Percentiles rank a stretch among this genome's conserved stretches.
These are phyloP conservation scores for Unio pictorum DNA, from an alignment of 2,888 invertebrate genomes.

Conservation along the genomic window DNA sequence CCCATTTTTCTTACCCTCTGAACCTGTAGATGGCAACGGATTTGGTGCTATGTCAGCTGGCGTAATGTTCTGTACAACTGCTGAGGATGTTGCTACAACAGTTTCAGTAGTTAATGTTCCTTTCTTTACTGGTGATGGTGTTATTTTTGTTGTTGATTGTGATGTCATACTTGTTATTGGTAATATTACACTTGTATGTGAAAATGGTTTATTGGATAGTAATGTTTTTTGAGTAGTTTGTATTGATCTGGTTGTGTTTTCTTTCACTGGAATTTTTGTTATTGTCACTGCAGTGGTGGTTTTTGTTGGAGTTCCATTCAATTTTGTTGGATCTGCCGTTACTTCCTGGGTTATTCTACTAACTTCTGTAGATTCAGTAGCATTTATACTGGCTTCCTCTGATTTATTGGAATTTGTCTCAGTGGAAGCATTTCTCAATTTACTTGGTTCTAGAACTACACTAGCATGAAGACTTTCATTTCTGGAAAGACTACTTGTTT, in stretches of 20 bases:
- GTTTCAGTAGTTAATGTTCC: slow-evolving; percentile 11
- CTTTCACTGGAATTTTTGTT: not conserved
- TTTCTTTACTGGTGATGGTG: slow-evolving; percentile 8
- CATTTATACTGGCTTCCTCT: not conserved
- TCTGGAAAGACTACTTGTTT: too few relatives aligned
- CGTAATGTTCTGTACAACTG: slow-evolving; percentile 1
- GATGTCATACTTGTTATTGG: slow-evolving; percentile 10
- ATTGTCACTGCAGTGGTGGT: slow-evolving; percentile 18
- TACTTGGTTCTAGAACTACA: too few relatives aligned
- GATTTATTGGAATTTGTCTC: not conserved
- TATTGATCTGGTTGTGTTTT: not conserved
- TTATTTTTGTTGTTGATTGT: slow-evolving; percentile 15
- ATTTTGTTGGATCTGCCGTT: slow-evolving; percentile 15
- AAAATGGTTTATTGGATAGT: slow-evolving; percentile 16
- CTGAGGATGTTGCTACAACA: slow-evolving; percentile 7
- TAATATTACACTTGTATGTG: not conserved
- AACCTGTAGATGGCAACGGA: slow-evolving; percentile 5
- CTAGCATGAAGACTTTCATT: too few relatives aligned
- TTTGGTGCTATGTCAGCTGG: slow-evolving; percentile 18
- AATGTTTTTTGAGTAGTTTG: slow-evolving; percentile 15
- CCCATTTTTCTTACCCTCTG: not conserved
- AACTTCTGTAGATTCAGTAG: not conserved
- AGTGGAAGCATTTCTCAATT: not conserved
- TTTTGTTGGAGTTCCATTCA: slow-evolving; percentile 17
- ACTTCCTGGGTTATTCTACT: slow-evolving; percentile 9